These are phyloP conservation scores for Athrips mouffetella DNA, from an alignment of 2,888 invertebrate species.

Conservation along the genomic window DNA sequence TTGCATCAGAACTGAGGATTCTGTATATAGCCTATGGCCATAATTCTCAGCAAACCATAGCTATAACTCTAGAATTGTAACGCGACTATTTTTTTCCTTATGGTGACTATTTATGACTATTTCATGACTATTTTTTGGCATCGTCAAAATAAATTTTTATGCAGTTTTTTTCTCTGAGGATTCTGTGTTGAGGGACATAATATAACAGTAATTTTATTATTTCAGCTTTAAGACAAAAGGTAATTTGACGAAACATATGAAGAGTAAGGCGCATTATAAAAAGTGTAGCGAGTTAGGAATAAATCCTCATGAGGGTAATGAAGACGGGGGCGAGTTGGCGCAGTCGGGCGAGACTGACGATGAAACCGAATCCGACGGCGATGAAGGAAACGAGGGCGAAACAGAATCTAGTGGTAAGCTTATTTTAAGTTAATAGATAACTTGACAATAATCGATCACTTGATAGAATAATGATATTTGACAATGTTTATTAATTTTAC, in stretches of 20 bases:
- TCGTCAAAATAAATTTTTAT: no score
- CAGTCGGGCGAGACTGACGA: conserved; percentile 81
- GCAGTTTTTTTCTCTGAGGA: no score
- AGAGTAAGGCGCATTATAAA: conserved; percentile 97
- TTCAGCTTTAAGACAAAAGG: conserved; percentile 98
- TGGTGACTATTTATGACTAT: no score
- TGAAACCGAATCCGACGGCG: conserved; percentile 82
- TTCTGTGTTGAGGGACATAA: neutral
- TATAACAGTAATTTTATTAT: conserved; percentile 31
- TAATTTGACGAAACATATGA: conserved; percentile 98
- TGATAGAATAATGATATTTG: neutral
- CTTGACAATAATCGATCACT: no score
- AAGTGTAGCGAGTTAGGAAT: conserved; percentile 92
- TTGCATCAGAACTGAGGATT: no score
- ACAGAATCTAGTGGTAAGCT: conserved; percentile 84
- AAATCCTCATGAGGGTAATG: conserved; percentile 84
- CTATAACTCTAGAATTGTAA: no score
- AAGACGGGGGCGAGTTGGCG: conserved; percentile 76
- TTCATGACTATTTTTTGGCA: no score
- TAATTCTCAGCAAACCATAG: no score
- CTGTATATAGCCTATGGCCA: no score
- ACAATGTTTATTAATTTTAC: neutral
- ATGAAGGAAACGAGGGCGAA: conserved; percentile 79
- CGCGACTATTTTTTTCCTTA: no score
- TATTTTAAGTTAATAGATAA: conserved; percentile 19